These are phyloP conservation scores for Epinephelus moara DNA, from an alignment of 2,113 vertebrate genomes.

Conservation along the genomic window DNA sequence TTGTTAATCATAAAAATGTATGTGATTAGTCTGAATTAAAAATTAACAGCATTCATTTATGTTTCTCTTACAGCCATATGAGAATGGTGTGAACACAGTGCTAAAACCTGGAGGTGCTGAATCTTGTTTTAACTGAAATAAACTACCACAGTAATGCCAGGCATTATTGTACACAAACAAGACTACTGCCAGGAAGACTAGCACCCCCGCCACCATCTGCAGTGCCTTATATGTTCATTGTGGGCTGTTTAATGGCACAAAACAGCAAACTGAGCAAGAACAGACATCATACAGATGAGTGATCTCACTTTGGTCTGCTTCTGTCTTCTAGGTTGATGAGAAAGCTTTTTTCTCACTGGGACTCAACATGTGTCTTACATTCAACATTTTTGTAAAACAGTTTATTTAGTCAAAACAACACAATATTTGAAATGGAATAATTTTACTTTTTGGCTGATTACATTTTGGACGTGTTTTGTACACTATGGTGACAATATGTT, in stretches of 20 bases:
- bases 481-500: neutral
- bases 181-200: slow-evolving; percentile 7
- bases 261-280: slow-evolving; percentile 8
- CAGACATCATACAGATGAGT: slow-evolving; percentile 9
- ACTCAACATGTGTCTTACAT: neutral
- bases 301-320: slow-evolving; percentile 21
- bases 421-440: neutral
- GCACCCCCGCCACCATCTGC: neutral
- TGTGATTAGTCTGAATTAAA: neutral
- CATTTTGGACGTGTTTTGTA: neutral
- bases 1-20: neutral
- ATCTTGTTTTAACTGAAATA: slow-evolving; percentile 7
- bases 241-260: slow-evolving; percentile 20
- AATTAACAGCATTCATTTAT: neutral
- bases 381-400: neutral
- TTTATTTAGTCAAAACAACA: neutral
- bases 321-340: neutral
- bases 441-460: neutral
- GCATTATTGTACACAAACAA: slow-evolving; percentile 36
- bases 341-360: neutral
- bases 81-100: neutral
- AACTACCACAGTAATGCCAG: slow-evolving; percentile 14
- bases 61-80: neutral
- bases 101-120: slow-evolving; percentile 8
- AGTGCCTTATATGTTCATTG: slow-evolving; percentile 4